Evolutionary conservation across 2,888 invertebrate genomes (phyloP), one percentile per base, ranked within the genome.

Genomic region (Fragum whitleyi): DNA sequence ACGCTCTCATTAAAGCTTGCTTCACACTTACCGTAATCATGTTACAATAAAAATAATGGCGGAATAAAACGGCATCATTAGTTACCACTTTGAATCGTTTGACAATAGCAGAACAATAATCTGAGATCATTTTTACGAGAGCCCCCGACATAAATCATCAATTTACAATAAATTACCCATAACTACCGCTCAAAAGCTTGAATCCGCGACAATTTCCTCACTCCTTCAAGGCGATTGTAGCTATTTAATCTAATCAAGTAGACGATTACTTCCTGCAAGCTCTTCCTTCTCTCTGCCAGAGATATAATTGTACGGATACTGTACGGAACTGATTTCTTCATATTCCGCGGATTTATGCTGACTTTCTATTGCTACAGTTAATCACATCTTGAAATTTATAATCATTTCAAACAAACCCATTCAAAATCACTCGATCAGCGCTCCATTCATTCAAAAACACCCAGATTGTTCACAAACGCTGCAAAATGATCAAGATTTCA

Each of bases 161-260:
- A 85, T 85, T 85, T 85, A 79, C 84, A 81, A 81, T 81, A 85
- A 85, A 85, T 85, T 85, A 81, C 79, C 81, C 81, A 59, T 81
- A 85, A 85, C 84, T 77, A 79, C 81, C 75, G 73, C 61, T 81
- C 79, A 81, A 85, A 85, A 79, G 81, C 81, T 74, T 62, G 74
- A 76, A 76, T 81, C 84, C 74, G 69, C 74, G 53, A 79, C 79
- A 81, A 85, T 85, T 85, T 85, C 84, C 84, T 79, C 79, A 81
- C 81, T 74, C 81, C 84, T 79, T 71, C 74, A 59, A 76, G 84
- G 79, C 81, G 81, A 81, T 79, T 83, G 76, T 77, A 79, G 79
- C 76, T 62, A 79, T 83, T 83, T 83, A 83, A 83, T 83, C 83
- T 74, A 83, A 83, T 83, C 83, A 79, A 47, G 32, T 53, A 77